These are phyloP conservation scores for Cydia strobilella DNA, from an alignment of 1,140 invertebrate species.

Conservation along the genomic window DNA sequence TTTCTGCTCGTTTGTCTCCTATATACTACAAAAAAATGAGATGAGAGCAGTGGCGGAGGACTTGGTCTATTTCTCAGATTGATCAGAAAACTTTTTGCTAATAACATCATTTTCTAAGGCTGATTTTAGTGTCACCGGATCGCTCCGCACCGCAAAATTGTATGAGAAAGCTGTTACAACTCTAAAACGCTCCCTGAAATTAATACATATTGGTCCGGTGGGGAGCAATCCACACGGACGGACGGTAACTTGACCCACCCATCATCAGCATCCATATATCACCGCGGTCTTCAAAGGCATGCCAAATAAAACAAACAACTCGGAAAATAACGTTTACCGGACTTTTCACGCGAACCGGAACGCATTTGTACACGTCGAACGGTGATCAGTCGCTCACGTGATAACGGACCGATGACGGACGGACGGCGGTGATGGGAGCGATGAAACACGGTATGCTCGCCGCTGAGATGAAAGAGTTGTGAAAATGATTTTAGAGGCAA, in stretches of 20 bases:
- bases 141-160: too few relatives aligned
- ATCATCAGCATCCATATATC: slow-evolving; percentile 31
- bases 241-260: neutral
- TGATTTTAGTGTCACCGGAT: too few relatives aligned
- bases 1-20: too few relatives aligned
- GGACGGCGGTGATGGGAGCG: neutral
- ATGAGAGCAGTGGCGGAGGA: too few relatives aligned
- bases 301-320: slow-evolving; percentile 32
- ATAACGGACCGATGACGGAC: slow-evolving; percentile 16
- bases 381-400: slow-evolving; percentile 19
- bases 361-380: slow-evolving; percentile 30
- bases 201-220: too few relatives aligned
- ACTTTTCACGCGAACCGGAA: slow-evolving; percentile 26
- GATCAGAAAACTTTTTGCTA: too few relatives aligned
- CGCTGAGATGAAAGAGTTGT: neutral
- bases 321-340: slow-evolving; percentile 32
- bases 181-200: too few relatives aligned
- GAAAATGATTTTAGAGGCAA: neutral
- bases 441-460: slow-evolving; percentile 1
- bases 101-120: too few relatives aligned
- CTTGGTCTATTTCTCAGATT: too few relatives aligned
- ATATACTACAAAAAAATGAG: too few relatives aligned
- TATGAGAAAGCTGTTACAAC: too few relatives aligned
- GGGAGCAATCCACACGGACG: too few relatives aligned
- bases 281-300: slow-evolving; percentile 30